Evolutionary conservation across 2,888 invertebrate species (phyloP).

Genomic region (Pteria penguin): DNA sequence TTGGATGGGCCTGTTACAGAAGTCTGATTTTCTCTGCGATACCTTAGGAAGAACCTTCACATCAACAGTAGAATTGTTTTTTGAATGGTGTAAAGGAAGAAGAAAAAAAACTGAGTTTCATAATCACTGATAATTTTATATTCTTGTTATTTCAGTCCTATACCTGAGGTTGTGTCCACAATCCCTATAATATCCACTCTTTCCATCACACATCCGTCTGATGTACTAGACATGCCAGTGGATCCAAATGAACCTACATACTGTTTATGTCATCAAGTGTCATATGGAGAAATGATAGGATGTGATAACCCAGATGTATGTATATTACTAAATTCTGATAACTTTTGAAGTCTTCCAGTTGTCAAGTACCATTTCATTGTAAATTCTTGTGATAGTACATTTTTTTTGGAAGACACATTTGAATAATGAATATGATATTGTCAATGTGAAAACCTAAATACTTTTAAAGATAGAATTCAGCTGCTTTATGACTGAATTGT

Average conservation of each 20-base stretch:
- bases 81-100: too few species aligned
- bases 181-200: slow-evolving; percentile 63
- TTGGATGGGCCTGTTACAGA: too few species aligned
- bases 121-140: background rate
- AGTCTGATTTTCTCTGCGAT: too few species aligned
- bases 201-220: slow-evolving; percentile 82
- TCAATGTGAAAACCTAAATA: too few species aligned
- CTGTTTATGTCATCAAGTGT: slow-evolving; percentile 96
- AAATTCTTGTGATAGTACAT: background rate
- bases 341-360: background rate
- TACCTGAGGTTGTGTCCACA: slow-evolving; percentile 40
- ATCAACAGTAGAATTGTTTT: too few species aligned
- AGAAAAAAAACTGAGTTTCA: too few species aligned
- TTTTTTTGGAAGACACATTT: background rate
- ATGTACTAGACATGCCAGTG: slow-evolving; percentile 84
- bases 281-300: slow-evolving; percentile 98
- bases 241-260: slow-evolving; percentile 99
- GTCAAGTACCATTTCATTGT: background rate
- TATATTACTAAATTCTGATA: too few species aligned
- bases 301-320: slow-evolving; percentile 88
- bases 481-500: too few species aligned
- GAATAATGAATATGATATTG: too few species aligned
- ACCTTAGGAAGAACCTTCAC: too few species aligned
- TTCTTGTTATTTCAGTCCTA: slow-evolving; percentile 27
- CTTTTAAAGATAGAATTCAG: too few species aligned